phyloP scores from a whole-genome alignment of 2,113 vertebrate species.

The Leptobrachium leishanense region DNA sequence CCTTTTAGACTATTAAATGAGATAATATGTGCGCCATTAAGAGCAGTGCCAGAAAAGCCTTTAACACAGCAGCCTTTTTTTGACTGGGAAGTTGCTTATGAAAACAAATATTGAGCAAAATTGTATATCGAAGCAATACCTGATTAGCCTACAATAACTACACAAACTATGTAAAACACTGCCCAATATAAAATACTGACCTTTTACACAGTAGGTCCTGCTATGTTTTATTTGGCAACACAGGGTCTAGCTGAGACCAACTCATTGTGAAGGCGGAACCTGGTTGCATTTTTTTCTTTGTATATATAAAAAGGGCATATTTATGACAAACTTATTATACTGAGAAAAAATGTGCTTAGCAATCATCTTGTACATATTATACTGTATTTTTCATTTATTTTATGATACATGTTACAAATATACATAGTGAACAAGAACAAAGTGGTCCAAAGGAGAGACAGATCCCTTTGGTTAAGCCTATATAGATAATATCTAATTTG shows the following conservation, averaged over 20 bases:
- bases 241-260: not conserved
- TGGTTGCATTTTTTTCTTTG: not conserved
- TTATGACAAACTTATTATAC: not conserved
- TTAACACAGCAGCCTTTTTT: slow-evolving; percentile 42
- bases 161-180: not conserved
- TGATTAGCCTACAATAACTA: not conserved
- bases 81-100: slow-evolving; percentile 6
- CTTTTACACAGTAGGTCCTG: too few relatives aligned
- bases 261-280: not conserved
- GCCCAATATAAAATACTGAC: not conserved
- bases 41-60: slow-evolving; percentile 33
- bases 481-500: too few relatives aligned
- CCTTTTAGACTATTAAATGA: not conserved
- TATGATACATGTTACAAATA: too few relatives aligned
- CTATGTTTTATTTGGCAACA: not conserved
- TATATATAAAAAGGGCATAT: too few relatives aligned
- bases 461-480: too few relatives aligned
- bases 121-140: slow-evolving; percentile 15
- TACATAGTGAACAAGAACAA: too few relatives aligned
- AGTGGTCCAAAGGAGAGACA: too few relatives aligned
- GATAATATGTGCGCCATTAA: slow-evolving; percentile 17
- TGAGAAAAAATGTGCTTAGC: not conserved
- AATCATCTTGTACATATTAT: not conserved
- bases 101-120: not conserved
- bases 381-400: too few relatives aligned